Conservation (phyloP, 1,140 invertebrate genomes). For the Pseudachorutes palmiensis region DNA sequence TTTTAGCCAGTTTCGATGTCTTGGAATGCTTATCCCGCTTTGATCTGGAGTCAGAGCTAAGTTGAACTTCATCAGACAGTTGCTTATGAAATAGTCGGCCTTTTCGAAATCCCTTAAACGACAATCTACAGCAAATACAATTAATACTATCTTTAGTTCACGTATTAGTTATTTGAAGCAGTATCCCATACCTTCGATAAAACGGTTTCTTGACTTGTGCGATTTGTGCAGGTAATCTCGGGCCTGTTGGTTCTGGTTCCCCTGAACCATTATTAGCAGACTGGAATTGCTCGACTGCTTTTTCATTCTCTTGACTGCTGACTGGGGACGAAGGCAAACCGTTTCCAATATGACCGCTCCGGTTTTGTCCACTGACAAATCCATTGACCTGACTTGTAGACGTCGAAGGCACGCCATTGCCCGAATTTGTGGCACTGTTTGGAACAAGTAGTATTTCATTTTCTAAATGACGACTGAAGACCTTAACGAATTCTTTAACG, state of each 20-base stretch:
- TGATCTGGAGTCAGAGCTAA: slow-evolving; percentile 36
- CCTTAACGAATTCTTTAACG: slow-evolving; percentile 27
- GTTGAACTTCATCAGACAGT: slow-evolving; percentile 68
- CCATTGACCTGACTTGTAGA: too few relatives aligned
- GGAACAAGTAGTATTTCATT: too few relatives aligned
- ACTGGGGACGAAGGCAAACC: too few relatives aligned
- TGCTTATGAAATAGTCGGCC: slow-evolving; percentile 82
- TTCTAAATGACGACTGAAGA: slow-evolving; percentile 30
- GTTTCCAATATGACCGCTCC: too few relatives aligned
- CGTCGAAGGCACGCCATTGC: too few relatives aligned
- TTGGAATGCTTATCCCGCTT: slow-evolving; percentile 60
- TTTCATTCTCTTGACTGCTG: too few relatives aligned
- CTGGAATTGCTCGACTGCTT: too few relatives aligned
- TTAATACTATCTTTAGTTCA: not conserved
- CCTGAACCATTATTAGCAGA: too few relatives aligned
- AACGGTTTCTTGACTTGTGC: slow-evolving; percentile 26
- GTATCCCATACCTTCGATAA: slow-evolving; percentile 27
- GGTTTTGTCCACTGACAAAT: too few relatives aligned
- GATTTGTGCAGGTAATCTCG: slow-evolving; percentile 9
- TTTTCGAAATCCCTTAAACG: slow-evolving; percentile 75
- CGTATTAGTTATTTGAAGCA: not conserved
- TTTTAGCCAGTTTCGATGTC: slow-evolving; percentile 72
- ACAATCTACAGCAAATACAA: slow-evolving; percentile 58
- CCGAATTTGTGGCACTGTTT: too few relatives aligned
- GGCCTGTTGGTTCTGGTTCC: slow-evolving; percentile 19